Base-by-base conservation (phyloP, 2,797 vertebrate genomes). In the Gymnoscopelus braueri region DNA sequence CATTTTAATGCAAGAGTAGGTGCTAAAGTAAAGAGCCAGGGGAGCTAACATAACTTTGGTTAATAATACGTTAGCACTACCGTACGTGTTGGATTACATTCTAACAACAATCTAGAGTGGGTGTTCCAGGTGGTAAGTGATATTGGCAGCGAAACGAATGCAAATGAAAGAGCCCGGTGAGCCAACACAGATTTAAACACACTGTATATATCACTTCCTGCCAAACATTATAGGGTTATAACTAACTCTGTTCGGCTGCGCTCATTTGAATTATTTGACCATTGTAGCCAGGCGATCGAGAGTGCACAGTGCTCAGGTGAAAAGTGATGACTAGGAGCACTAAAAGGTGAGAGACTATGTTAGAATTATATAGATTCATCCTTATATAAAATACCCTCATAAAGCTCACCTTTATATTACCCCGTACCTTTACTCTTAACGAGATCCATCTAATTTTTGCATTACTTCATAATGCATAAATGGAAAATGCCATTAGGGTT, bases 401-500 rank as follows among this genome's bases (percentile, higher is more conserved):
- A 89, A 87, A 88, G 78, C 71, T 67, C 77, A 83, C 71, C 67
- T 77, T 89, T 88, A 88, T 85, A 87, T 81, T 72, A 66, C 69
- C 0, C n/a, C 57, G 68, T 83, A 79, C 82, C 83, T 90, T 88
- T 90, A 79, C 69, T 84, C 88, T 89, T 70, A 68, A 82, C 63
- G 14, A 78, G 75, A 87, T 91, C 86, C 75, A 79, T 91, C 89
- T 89, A 78, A 72, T 81, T 84, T 44, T 78, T 83, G 79, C 80
- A 89, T 90, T 92, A 88, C 89, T 89, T 90, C 81, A 78, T 85
- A 82, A 91, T 87, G 88, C 87, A 89, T 87, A 89, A 89, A 90
- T 88, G 88, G 85, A 83, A 89, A 92, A 92, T 89, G 89, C 78
- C 89, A 91, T 91, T 91, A 86, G 80, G 80, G 78, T 82, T 88